A percentile compares a stretch with the other conserved stretches of the same genome.
Conservation (phyloP, 2,113 vertebrate genomes). For the Laticauda colubrina region DNA sequence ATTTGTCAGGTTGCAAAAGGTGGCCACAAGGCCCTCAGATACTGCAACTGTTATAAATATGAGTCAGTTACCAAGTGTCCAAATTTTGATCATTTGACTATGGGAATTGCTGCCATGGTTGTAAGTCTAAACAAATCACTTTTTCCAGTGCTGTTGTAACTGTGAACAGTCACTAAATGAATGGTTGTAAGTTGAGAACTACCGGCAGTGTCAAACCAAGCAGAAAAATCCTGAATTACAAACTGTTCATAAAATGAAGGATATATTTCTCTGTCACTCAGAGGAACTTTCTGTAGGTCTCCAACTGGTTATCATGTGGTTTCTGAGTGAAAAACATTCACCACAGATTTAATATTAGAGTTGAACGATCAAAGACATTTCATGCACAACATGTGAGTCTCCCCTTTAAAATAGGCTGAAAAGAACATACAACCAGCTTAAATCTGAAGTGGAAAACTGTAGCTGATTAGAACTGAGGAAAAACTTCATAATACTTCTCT, state of each 20-base stretch:
- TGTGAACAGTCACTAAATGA: not conserved
- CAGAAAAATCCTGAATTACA: not conserved
- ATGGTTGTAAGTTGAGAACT: not conserved
- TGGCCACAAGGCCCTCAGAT: not conserved
- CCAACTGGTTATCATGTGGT: not conserved
- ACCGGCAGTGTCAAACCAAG: not conserved
- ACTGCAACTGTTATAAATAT: not conserved
- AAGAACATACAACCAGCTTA: not conserved
- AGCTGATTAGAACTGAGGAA: not conserved
- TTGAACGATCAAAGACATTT: not conserved
- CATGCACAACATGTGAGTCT: not conserved
- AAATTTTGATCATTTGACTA: not conserved
- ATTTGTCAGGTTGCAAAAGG: not conserved
- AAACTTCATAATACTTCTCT: not conserved
- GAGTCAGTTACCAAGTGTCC: not conserved
- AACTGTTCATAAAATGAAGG: not conserved
- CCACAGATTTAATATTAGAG: not conserved
- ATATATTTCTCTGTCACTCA: not conserved
- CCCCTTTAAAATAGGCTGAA: not conserved
- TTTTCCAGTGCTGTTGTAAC: not conserved
- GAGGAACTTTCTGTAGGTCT: too few relatives aligned
- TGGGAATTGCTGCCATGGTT: not conserved
- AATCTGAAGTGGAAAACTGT: not conserved
- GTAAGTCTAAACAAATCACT: not conserved
- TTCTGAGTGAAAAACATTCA: not conserved